Base-by-base conservation (phyloP, 2,113 vertebrate genomes). In the Lasiurus cinereus region DNA sequence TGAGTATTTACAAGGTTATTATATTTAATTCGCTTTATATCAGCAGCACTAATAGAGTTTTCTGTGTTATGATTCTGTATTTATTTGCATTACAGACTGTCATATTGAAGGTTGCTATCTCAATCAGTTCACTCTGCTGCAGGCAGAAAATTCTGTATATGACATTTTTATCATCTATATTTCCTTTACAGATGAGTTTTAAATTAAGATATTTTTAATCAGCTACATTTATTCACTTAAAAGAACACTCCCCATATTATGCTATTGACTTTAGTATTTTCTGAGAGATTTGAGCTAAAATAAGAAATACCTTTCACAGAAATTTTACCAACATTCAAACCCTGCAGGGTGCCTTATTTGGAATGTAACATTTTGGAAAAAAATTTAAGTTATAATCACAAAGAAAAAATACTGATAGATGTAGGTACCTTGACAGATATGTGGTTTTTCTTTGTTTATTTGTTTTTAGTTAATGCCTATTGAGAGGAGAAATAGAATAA, bases 11-110 rank as follows among this genome's bases (percentile, higher is more conserved):
- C 0, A 43, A 86, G 83, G 27, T 70, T 87, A 88, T 78, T 96
- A 83, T 97, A 76, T 97, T 84, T 96, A 96, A 96, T 93, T 95
- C 43, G 72, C 88, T 94, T 90, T 74, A 91, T 96, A 54, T 79
- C 87, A 39, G 43, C 4, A 80, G 31, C 72, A 76, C 1, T 13
- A 84, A 36, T 93, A 1, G 0, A 48, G 54, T 31, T 93, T 97
- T 96, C 70, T 64, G 2, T 43, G 22, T 56, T 89, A 48, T 21
- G 69, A 43, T 80, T 93, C 39, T 88, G 27, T 48, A 27, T 93
- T 69, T 77, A 96, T 94, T 97, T 95, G 15, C 43, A 93, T 83
- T 72, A 39, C 48, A 59, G 79, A 33, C 16, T 3, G 72, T 67
- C 80, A 83, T n/a, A 0, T 62, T 96, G 33, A 66, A 62, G 31